phyloP scores from a whole-genome alignment of 2,797 vertebrate genomes.

The Sardinella longiceps region DNA sequence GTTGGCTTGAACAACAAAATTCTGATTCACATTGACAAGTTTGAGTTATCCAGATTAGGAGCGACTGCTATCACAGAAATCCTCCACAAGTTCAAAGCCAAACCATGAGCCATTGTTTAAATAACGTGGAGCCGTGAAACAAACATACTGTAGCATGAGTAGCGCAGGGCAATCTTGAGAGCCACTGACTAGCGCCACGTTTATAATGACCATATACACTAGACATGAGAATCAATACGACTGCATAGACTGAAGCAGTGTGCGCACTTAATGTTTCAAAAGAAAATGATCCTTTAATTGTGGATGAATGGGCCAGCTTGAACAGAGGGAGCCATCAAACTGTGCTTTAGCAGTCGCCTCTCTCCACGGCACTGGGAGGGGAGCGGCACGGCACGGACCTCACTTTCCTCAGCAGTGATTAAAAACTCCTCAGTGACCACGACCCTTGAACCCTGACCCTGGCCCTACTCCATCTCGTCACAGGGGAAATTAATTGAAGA shows the following conservation, averaged over 20 bases:
- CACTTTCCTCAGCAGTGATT: slow-evolving; percentile 90
- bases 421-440: slow-evolving; percentile 95
- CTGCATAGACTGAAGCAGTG: slow-evolving; percentile 51
- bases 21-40: background rate
- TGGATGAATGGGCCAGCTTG: slow-evolving; percentile 62
- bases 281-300: slow-evolving; percentile 82
- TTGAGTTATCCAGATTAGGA: background rate
- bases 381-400: slow-evolving; percentile 66
- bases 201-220: background rate
- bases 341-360: slow-evolving; percentile 80
- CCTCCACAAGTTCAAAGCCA: background rate
- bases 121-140: too few relatives aligned
- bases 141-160: background rate
- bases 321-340: slow-evolving; percentile 73
- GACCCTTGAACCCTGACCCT: slow-evolving; percentile 90
- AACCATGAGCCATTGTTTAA: background rate
- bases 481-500: slow-evolving; percentile 95
- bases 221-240: slow-evolving; percentile 58
- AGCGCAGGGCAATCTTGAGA: background rate
- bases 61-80: background rate
- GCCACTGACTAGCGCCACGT: background rate
- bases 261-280: slow-evolving; percentile 67
- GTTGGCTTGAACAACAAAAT: background rate
- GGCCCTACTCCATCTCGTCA: slow-evolving; percentile 89
- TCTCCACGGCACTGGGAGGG: slow-evolving; percentile 65